These are phyloP conservation scores for Nibea coibor DNA, from an alignment of 2,113 vertebrate genomes.

Conservation along the genomic window DNA sequence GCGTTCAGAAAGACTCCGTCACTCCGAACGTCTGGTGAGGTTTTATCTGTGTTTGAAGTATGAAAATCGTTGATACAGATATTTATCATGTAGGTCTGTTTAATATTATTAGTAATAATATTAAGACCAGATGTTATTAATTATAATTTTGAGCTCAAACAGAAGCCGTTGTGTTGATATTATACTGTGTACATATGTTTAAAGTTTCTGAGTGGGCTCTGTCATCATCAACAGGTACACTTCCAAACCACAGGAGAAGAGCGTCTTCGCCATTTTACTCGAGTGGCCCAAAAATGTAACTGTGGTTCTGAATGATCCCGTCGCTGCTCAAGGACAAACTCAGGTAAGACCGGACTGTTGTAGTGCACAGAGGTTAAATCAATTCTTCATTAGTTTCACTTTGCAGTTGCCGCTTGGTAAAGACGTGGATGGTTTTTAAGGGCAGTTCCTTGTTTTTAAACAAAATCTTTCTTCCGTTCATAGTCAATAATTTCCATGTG, in stretches of 20 bases:
- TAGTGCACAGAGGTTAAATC: not conserved
- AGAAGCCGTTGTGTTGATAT: not conserved
- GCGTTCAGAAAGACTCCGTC: slow-evolving; percentile 88
- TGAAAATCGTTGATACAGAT: too few species aligned
- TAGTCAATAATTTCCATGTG: not conserved
- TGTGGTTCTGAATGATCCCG: slow-evolving; percentile 86
- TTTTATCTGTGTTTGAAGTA: not conserved
- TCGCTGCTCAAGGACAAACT: slow-evolving; percentile 76
- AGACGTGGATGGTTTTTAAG: too few species aligned
- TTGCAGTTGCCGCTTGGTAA: too few species aligned
- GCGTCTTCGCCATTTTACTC: slow-evolving; percentile 89
- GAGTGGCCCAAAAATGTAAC: slow-evolving; percentile 86
- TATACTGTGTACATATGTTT: not conserved
- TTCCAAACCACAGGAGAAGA: slow-evolving; percentile 80
- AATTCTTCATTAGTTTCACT: not conserved
- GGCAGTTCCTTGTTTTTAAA: too few species aligned
- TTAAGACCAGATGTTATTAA: not conserved
- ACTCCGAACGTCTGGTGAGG: slow-evolving; percentile 89
- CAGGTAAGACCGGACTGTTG: slow-evolving; percentile 81
- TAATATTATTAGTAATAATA: too few species aligned
- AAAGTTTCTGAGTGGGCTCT: not conserved
- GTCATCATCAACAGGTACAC: slow-evolving; percentile 88
- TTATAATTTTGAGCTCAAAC: not conserved
- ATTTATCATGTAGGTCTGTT: too few species aligned
- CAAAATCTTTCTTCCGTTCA: too few species aligned